Base-by-base conservation (phyloP, 1,140 invertebrate genomes). In the Zophobas morio region DNA sequence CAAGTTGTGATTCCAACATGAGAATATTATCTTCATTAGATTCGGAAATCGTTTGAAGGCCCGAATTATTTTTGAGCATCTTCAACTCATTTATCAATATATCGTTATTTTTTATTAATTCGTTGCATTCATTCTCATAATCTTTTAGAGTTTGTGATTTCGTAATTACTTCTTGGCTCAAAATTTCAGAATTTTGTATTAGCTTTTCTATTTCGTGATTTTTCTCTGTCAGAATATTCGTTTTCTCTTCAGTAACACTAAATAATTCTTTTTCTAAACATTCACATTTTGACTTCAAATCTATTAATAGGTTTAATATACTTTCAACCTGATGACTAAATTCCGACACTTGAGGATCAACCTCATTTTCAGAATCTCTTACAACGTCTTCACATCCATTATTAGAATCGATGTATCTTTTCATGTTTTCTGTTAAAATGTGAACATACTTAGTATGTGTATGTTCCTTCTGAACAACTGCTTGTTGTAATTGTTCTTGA, bases 101-200 rank as follows among this genome's bases (percentile, higher is more conserved):
- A 81, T 92, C 91, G 81, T 92, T 92, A 83, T 92, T 92, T 80
- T 91, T 90, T 81, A 91, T 91, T 83, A 92, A 88, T 85, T 92
- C 90, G 51, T 87, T 88, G 71, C 90, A 88, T 84, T 92, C 91
- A n/a, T 88, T 84, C 79, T 92, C 90, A 63, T 88, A 90, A 81
- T 92, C 89, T 57, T 83, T 84, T 37, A 85, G 60, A 5, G 79
- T 78, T 66, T 84, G 75, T 4, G 54, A 79, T 74, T 85, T 85
- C 5, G 70, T 81, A 4, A 83, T 81, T 5, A 85, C 74, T 78
- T 85, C 84, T 70, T 84, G 81, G 74, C 81, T 85, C 1, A 85
- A 75, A 33, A 82, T 78, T 70, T 86, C 83, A 1, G 82, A 83
- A 74, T 85, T 82, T 57, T 82, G 63, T 6, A 85, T 49, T 6